Evolutionary conservation across 2,113 vertebrate genomes (phyloP).

Genomic region (Lepus europaeus): DNA sequence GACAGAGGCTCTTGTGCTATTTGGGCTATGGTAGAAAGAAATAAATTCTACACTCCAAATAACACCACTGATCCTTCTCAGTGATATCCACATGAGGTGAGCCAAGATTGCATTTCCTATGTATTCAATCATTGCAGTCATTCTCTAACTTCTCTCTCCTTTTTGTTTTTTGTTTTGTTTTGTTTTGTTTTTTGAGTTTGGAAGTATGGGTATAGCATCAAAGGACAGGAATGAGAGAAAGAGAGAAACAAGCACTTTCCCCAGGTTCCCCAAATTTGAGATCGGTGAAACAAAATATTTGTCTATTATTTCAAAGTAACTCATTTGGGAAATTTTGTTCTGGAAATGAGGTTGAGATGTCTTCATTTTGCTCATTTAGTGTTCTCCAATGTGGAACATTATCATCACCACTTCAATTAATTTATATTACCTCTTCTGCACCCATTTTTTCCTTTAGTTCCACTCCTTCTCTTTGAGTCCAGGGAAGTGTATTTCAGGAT

Average conservation of each 20-base stretch:
- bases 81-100: not conserved
- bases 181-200: not conserved
- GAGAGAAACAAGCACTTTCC: not conserved
- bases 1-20: not conserved
- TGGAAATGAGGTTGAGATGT: not conserved
- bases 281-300: not conserved
- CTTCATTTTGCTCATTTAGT: not conserved
- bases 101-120: not conserved
- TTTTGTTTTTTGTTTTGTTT: too few relatives aligned
- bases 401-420: not conserved
- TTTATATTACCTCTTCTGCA: not conserved
- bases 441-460: not conserved
- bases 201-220: not conserved
- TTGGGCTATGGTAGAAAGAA: not conserved
- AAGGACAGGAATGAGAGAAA: not conserved
- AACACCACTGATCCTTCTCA: not conserved
- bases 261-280: not conserved
- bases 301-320: not conserved
- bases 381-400: not conserved
- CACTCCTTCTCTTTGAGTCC: not conserved
- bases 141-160: not conserved
- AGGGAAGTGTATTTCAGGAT: not conserved
- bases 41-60: not conserved
- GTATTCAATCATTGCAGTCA: not conserved
- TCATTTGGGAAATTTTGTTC: not conserved